Evolutionary conservation across 1,140 invertebrate species (phyloP), one percentile per base, ranked within the genome.

Genomic region (Augochlora pura): DNA sequence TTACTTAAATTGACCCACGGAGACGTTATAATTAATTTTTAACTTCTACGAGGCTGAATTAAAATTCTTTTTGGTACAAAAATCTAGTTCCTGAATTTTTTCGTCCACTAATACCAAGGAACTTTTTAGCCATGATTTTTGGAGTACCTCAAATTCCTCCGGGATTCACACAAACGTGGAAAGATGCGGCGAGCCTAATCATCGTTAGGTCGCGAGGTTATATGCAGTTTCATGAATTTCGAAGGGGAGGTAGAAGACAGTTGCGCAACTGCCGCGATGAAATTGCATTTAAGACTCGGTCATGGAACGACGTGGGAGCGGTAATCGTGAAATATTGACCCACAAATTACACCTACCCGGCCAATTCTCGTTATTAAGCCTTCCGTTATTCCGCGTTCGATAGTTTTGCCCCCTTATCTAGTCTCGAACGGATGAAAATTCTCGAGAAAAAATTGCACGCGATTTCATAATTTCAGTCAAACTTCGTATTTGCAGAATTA

Each of bases 281-380:
- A 32, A 72, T 57, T 78, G 52, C 68, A 78, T 72, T 78, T 46
- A 23, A 78, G 49, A 72, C n/a, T 70, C 25, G 54, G 32, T 72
- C 63, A 52, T 27, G 52, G 54, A 21, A 65, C 23, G 25, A 72
- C 69, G 76, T 78, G 76, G 76, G 76, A 46, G 76, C 25, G 23
- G 32, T 72, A 72, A 78, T 78, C 49, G 12, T 78, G 60, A 78
- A 72, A 57, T 78, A 78, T 64, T 38, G 46, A 54, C 76, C 67
- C 46, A 65, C 68, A 78, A 57, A 78, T 78, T 78, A 72, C 76
- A 71, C 76, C 67, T 71, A 71, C 59, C 18, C 39, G 25, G 21
- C 62, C 21, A n/a, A 27, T n/a, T 14, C 27, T 25, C 52, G 52
- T 78, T 78, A 78, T 72, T 78, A 65, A 32, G 52, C 16, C 68